Evolutionary conservation across 2,797 vertebrate genomes (phyloP), one percentile per base, ranked within the genome.

Genomic region (Eremophila alpestris): DNA sequence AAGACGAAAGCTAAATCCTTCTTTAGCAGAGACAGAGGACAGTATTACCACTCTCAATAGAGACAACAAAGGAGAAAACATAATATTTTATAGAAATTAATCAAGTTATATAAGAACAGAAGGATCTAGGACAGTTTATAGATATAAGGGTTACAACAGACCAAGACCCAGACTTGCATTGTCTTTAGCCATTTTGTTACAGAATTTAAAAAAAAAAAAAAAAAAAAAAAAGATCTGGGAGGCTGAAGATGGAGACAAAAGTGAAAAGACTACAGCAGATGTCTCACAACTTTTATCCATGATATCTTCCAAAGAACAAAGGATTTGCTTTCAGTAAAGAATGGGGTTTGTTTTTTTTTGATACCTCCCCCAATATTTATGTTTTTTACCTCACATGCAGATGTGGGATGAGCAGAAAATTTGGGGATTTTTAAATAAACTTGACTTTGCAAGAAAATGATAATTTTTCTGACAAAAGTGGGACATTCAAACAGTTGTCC

Each of bases 271-370:
- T 38, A 38, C 29, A 93, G 4, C 8, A 65, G 6, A 62, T 62
- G 16, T 91, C 7, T 49, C 21, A 51, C 5, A 20, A 7, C 2
- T 45, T 64, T n/a, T 46, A 52, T 46, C 16, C 18, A 59, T 34
- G 0, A 78, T 34, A 22, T 46, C 21, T 59, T 84, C 38, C 58
- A 74, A 62, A 24, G 22, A 20, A 38, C 3, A 65, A 81, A 65
- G 2, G 2, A 30, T 21, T 43, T 58, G 2, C 36, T 78, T 84
- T 19, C 36, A 63, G 36, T 58, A 83, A 65, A 78, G 2, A 18
- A 14, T 12, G 10, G 1, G 0, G 1, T 26, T 79, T 59, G 1
- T 2, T 29, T 38, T 67, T 62, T 65, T 73, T 78, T 34, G 6
- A 79, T 60, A 6, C 4, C 2, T 49, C 5, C 8, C 2, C 9